Percentiles rank a stretch among this genome's conserved stretches.
Evolutionary conservation across 2,888 invertebrate genomes (phyloP).

Genomic region (Eupeodes luniger): DNA sequence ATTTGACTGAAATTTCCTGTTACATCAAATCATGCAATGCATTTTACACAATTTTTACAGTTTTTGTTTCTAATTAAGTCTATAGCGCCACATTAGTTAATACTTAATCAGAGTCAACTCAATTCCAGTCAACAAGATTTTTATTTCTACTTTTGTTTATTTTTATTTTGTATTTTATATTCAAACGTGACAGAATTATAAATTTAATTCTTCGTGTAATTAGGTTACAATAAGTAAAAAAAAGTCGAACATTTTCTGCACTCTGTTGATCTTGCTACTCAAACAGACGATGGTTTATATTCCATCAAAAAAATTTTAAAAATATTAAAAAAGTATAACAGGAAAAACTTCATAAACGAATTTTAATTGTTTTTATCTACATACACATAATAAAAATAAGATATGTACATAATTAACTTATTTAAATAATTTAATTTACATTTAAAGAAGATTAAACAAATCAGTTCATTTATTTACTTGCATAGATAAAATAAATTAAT

Average conservation of each 20-base stretch:
- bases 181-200: neutral
- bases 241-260: neutral
- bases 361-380: neutral
- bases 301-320: too few species aligned
- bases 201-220: neutral
- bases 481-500: neutral
- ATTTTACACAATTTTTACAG: neutral
- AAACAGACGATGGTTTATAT: neutral
- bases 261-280: neutral
- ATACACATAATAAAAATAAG: too few species aligned
- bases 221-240: neutral
- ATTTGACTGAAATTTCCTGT: neutral
- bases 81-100: neutral
- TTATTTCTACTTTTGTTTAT: neutral
- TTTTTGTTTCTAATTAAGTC: neutral
- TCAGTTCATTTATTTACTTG: neutral
- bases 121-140: neutral
- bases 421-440: neutral
- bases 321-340: neutral
- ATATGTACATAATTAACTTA: too few species aligned
- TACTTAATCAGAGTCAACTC: neutral
- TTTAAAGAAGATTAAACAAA: neutral
- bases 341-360: conserved; percentile 13
- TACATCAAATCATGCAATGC: neutral
- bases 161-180: neutral